A percentile compares a stretch with the other conserved stretches of the same genome.
Evolutionary conservation across 2,888 invertebrate species (phyloP).

Genomic region (Cerastis rubricosa): DNA sequence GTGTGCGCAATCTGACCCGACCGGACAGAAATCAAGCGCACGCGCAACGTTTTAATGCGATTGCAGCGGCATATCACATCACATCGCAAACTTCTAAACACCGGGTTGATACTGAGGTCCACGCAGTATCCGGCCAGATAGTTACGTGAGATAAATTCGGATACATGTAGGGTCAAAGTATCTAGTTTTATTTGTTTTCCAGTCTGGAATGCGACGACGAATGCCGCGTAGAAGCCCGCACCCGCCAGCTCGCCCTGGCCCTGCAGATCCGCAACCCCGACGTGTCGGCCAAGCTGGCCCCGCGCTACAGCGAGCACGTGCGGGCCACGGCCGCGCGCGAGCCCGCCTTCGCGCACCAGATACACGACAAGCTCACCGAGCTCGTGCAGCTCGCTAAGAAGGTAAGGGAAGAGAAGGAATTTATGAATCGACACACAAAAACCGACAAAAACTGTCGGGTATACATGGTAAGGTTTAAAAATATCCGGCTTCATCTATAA

Average conservation of each 20-base stretch:
- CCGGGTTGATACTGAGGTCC: neutral
- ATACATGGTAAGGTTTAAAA: too few relatives aligned
- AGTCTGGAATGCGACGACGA: conserved; percentile 98
- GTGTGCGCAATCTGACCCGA: too few relatives aligned
- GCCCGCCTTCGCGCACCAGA: conserved; percentile 94
- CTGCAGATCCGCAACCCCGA: conserved; percentile 98
- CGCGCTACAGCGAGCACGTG: conserved; percentile 96
- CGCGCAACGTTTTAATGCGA: neutral
- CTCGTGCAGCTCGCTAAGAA: conserved; percentile 94
- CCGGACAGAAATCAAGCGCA: neutral
- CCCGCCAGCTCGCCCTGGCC: conserved; percentile 96
- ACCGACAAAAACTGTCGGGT: too few relatives aligned
- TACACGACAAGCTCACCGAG: conserved; percentile 96
- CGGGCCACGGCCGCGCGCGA: conserved; percentile 96
- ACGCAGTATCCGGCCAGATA: neutral
- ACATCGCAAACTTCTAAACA: neutral
- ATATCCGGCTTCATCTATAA: too few relatives aligned
- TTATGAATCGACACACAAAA: neutral
- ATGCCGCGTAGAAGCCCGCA: conserved; percentile 96
- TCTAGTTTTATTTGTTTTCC: conserved; percentile 12
- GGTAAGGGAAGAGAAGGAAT: neutral
- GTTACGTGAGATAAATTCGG: neutral
- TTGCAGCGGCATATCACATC: neutral
- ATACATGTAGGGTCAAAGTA: neutral
- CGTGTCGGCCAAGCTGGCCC: conserved; percentile 94